Evolutionary conservation across 2,888 invertebrate species (phyloP).

Genomic region (Chromoteleia sp.): DNA sequence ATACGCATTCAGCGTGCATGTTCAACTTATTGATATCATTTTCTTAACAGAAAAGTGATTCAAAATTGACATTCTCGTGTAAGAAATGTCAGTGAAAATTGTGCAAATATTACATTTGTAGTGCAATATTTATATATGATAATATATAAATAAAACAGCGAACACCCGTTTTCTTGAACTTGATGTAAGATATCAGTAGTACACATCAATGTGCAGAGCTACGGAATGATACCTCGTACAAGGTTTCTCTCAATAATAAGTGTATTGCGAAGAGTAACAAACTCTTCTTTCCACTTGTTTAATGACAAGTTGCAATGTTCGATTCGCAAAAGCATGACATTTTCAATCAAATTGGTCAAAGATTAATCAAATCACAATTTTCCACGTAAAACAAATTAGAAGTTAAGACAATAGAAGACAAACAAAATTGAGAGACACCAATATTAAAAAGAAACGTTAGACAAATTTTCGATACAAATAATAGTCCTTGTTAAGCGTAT

Average conservation of each 20-base stretch:
- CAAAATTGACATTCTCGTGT: no score
- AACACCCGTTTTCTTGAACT: slow-evolving; percentile 23
- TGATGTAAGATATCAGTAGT: slow-evolving; percentile 27
- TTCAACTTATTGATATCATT: no score
- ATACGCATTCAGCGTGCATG: no score
- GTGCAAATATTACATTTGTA: neutral
- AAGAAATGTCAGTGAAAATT: neutral
- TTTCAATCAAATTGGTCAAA: neutral
- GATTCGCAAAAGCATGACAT: neutral
- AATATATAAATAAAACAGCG: slow-evolving; percentile 19
- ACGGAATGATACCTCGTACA: slow-evolving; percentile 6
- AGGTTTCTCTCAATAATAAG: slow-evolving; percentile 21
- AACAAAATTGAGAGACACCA: no score
- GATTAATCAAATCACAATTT: no score
- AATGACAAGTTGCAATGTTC: slow-evolving; percentile 13
- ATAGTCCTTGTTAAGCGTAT: no score
- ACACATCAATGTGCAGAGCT: slow-evolving; percentile 13
- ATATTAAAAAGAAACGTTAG: no score
- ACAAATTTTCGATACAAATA: no score
- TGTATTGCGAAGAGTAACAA: slow-evolving; percentile 10
- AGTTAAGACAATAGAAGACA: no score
- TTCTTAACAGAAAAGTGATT: no score
- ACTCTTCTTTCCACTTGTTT: slow-evolving; percentile 23
- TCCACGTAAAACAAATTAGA: no score
- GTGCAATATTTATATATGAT: slow-evolving; percentile 9